phyloP scores from a whole-genome alignment of 2,888 invertebrate genomes.

The Plutella xylostella region DNA sequence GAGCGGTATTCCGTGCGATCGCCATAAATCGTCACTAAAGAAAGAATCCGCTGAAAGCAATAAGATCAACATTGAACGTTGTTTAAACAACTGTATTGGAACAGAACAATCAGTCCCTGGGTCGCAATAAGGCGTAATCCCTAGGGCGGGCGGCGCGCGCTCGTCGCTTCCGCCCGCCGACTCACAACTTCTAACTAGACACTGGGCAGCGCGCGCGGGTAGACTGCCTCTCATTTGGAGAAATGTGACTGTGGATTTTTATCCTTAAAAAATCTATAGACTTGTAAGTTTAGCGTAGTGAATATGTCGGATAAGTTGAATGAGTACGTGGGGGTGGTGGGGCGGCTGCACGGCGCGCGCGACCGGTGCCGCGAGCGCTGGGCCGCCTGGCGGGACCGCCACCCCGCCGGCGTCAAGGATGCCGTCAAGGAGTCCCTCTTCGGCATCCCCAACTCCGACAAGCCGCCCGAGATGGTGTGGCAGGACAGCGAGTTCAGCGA shows the following conservation, averaged over 20 bases:
- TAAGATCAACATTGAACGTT: conserved; percentile 49
- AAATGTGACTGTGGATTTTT: not conserved
- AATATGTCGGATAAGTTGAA: conserved; percentile 82
- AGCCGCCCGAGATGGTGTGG: conserved; percentile 42
- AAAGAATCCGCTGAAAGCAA: conserved; percentile 27
- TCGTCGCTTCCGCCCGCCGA: conserved; percentile 33
- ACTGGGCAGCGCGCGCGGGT: too few relatives aligned
- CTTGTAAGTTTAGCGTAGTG: not conserved
- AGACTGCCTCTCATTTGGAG: not conserved
- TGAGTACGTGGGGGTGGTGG: conserved; percentile 82
- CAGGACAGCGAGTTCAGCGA: conserved; percentile 52
- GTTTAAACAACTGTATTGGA: conserved; percentile 50
- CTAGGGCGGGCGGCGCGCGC: conserved; percentile 34
- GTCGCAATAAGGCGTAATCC: conserved; percentile 62
- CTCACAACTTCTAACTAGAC: conserved; percentile 8
- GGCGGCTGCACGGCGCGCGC: conserved; percentile 76
- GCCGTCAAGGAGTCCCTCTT: conserved; percentile 54
- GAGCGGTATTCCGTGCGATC: too few relatives aligned
- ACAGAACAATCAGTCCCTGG: conserved; percentile 46
- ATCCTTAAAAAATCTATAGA: not conserved
- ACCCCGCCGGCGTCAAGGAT: conserved; percentile 65
- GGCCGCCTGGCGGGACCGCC: conserved; percentile 71
- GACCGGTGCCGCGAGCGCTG: conserved; percentile 75
- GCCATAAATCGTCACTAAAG: conserved; percentile 8
- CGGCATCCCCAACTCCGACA: conserved; percentile 51